phyloP scores from a whole-genome alignment of 2,113 vertebrate genomes.

The Hippoglossus stenolepis region DNA sequence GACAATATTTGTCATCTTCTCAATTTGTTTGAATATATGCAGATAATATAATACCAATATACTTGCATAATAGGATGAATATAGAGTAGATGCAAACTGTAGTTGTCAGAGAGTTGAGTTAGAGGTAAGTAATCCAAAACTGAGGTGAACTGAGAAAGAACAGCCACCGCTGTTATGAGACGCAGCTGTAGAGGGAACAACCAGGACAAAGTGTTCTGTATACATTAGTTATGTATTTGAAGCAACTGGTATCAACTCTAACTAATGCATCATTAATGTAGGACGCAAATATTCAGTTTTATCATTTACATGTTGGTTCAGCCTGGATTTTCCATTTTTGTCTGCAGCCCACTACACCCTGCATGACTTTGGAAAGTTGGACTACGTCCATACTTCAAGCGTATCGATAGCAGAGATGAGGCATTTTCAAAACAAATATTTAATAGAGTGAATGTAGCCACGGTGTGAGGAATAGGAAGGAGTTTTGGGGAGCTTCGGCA shows the following conservation, averaged over 20 bases:
- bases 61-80: neutral
- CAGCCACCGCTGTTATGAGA: conserved; percentile 8
- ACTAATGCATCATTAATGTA: conserved; percentile 36
- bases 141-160: neutral
- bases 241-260: conserved; percentile 28
- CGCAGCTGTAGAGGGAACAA: conserved; percentile 19
- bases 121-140: conserved; percentile 24
- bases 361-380: conserved; percentile 38
- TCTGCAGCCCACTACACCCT: conserved; percentile 8
- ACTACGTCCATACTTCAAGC: too few species aligned
- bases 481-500: conserved; percentile 21
- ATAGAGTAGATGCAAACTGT: conserved; percentile 7
- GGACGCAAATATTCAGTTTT: conserved; percentile 10
- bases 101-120: conserved; percentile 11
- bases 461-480: conserved; percentile 41
- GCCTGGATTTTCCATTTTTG: conserved; percentile 31
- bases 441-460: conserved; percentile 23
- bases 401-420: too few species aligned
- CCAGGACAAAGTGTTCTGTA: conserved; percentile 21
- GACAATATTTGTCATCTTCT: neutral
- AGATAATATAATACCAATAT: neutral
- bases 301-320: conserved; percentile 33
- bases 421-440: too few species aligned
- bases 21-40: neutral
- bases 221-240: conserved; percentile 23